These are phyloP conservation scores for Rhizomys pruinosus DNA, from an alignment of 2,113 vertebrate genomes.

Conservation along the genomic window DNA sequence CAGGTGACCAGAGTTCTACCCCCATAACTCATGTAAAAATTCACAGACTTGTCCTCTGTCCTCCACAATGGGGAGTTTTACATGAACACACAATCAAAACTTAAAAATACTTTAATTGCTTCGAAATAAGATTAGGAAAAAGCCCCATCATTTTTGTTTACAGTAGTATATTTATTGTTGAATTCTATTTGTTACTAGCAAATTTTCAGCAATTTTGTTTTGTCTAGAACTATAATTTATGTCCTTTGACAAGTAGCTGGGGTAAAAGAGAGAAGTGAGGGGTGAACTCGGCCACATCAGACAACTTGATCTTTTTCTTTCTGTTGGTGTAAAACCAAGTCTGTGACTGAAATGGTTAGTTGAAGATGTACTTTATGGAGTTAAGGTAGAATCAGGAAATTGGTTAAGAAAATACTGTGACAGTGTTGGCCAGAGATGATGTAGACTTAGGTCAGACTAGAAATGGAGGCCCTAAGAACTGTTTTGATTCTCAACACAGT, in stretches of 20 bases:
- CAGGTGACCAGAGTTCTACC: neutral
- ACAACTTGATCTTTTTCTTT: neutral
- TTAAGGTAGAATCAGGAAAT: neutral
- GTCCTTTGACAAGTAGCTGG: neutral
- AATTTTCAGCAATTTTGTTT: neutral
- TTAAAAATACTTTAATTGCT: neutral
- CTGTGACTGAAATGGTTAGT: neutral
- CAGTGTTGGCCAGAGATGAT: too few species aligned
- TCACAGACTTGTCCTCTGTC: neutral
- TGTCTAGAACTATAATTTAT: neutral
- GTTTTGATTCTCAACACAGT: neutral
- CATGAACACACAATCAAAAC: neutral
- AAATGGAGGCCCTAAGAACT: neutral
- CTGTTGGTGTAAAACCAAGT: neutral
- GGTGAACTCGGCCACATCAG: too few species aligned
- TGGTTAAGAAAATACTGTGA: too few species aligned
- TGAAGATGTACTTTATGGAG: neutral
- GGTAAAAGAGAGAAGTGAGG: neutral
- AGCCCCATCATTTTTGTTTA: neutral
- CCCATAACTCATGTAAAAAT: neutral
- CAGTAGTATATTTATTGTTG: neutral
- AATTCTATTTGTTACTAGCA: neutral
- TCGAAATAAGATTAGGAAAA: constrained; percentile 14
- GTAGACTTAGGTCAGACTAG: too few species aligned
- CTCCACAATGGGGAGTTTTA: too few species aligned